phyloP scores from a whole-genome alignment of 1,140 invertebrate species.

The Globodera rostochiensis region DNA sequence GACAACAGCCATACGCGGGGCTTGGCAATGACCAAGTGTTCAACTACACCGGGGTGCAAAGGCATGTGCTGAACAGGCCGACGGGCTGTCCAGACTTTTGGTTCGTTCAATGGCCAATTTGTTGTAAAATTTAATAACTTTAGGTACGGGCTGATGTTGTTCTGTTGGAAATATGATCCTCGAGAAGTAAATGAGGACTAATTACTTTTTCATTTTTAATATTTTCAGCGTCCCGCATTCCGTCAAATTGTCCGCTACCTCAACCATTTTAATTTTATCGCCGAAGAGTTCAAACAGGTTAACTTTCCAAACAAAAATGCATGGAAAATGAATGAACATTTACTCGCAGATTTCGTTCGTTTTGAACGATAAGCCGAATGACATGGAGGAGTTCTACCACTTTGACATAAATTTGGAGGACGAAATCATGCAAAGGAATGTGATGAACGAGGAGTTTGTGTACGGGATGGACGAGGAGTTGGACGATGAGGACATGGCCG shows the following conservation, averaged over 20 bases:
- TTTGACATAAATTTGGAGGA: conserved; percentile 28
- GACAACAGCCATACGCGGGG: conserved; percentile 90
- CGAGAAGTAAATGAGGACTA: conserved; percentile 16
- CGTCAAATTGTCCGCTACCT: conserved; percentile 23
- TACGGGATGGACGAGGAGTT: conserved; percentile 25
- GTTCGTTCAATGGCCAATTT: conserved; percentile 61
- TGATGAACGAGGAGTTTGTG: conserved; percentile 27
- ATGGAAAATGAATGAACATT: not conserved
- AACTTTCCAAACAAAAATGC: not conserved
- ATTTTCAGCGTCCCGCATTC: conserved; percentile 19
- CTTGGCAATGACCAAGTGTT: conserved; percentile 72
- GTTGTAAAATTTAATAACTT: not conserved
- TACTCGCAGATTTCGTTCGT: conserved; percentile 15
- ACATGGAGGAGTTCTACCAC: conserved; percentile 1
- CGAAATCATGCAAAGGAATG: conserved; percentile 25
- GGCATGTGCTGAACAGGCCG: conserved; percentile 81
- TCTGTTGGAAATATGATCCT: conserved; percentile 29
- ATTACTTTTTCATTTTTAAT: not conserved
- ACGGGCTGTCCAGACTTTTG: conserved; percentile 88
- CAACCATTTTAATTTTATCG: conserved; percentile 14
- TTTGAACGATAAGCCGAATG: conserved; percentile 17
- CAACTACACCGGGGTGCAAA: conserved; percentile 76
- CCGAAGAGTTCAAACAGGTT: conserved; percentile 22
- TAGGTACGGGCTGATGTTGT: conserved; percentile 25
- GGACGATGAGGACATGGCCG: conserved; percentile 4